Base-by-base conservation (phyloP, 2,113 vertebrate genomes). In the Bostrychus sinensis region DNA sequence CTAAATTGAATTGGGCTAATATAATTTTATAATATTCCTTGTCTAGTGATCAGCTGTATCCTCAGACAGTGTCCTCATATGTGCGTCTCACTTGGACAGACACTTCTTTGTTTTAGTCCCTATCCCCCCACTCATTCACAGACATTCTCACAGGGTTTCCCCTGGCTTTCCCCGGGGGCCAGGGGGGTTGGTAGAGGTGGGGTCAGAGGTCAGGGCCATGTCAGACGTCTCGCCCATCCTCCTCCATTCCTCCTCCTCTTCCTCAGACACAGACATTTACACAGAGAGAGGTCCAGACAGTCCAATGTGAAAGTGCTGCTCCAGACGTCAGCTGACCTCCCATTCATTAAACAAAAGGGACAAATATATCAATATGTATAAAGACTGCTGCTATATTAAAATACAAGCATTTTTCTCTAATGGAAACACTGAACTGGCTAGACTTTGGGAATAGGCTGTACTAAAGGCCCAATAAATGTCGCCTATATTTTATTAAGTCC, bases 151-250 rank as follows among this genome's bases (percentile, higher is more conserved):
- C 73, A 66, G 70, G 20, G 60, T 79, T 78, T 75, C 84, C 74
- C 74, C 84, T 74, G 80, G 63, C 82, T 62, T 78, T 70, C 66
- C 69, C 53, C 38, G 45, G 48, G 22, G 75, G 58, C 74, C 73
- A 80, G 70, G 56, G 20, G 19, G 43, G 10, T 20, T 11, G 9
- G 34, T 37, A 28, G 25, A 28, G 48, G 48, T 28, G 23, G 14
- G 23, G 16, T 13, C 67, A 60, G 80, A 77, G 84, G 86, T 83
- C 86, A 88, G 66, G 67, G 60, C 66, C 81, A 56, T 74, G 83
- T 78, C 83, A 87, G 78, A 77, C 72, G 67, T 60, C 19, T 45
- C 57, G 66, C 57, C 64, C 54, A 42, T 48, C 63, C 62, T 48
- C 64, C 72, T 14, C 46, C 60, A 20, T 62, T 37, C 48, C 57